Percentiles rank a stretch among this genome's conserved stretches.
These are phyloP conservation scores for Spilarctia lutea DNA, from an alignment of 2,888 invertebrate genomes.

Conservation along the genomic window DNA sequence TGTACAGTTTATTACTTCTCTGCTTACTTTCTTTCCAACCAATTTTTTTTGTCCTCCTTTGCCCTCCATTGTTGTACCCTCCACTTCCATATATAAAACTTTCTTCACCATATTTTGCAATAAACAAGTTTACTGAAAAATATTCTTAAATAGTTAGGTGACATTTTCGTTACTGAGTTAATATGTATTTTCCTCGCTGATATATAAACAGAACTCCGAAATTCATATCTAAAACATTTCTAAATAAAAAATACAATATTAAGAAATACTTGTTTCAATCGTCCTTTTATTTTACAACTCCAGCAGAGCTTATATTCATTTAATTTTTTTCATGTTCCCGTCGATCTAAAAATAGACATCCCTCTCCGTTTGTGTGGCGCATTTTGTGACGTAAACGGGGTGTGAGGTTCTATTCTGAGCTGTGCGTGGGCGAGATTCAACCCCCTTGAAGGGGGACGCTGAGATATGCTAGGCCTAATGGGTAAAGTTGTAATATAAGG, in stretches of 20 bases:
- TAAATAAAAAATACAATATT: background rate
- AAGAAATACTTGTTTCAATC: background rate
- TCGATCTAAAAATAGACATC: constrained; percentile 43
- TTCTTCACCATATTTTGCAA: too few species aligned
- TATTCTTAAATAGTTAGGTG: background rate
- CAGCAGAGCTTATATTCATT: constrained; percentile 7
- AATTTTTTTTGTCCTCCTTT: too few species aligned
- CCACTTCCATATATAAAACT: too few species aligned
- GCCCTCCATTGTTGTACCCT: too few species aligned
- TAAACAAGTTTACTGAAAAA: too few species aligned
- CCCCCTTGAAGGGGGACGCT: constrained; percentile 20
- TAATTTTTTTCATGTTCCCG: constrained; percentile 27
- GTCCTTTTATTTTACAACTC: constrained; percentile 1
- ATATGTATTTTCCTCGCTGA: background rate
- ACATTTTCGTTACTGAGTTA: background rate
- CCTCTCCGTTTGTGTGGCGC: constrained; percentile 30
- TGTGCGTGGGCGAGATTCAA: constrained; percentile 55
- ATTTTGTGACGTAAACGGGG: constrained; percentile 54
- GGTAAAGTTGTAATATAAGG: constrained; percentile 41
- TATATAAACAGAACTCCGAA: background rate
- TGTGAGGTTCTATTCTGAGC: constrained; percentile 65
- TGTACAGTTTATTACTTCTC: too few species aligned
- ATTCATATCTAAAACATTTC: background rate
- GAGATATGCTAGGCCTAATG: constrained; percentile 42
- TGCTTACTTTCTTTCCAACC: too few species aligned